These are phyloP conservation scores for Leucoraja ocellata DNA, from an alignment of 2,797 vertebrate genomes.

Conservation along the genomic window DNA sequence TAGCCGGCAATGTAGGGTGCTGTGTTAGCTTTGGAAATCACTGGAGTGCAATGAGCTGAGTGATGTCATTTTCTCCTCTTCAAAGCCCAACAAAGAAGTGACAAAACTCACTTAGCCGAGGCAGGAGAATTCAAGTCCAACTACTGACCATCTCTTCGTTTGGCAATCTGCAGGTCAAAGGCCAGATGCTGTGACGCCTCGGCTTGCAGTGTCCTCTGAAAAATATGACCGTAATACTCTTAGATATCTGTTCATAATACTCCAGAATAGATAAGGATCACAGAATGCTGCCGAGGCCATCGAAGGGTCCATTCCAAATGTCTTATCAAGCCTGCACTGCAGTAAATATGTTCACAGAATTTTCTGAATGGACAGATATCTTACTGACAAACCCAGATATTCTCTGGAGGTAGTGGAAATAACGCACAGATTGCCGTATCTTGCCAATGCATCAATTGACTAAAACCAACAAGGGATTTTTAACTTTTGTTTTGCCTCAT, in stretches of 20 bases:
- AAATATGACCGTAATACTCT: not conserved
- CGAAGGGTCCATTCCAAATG: not conserved
- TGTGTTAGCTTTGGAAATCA: not conserved
- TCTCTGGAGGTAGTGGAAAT: not conserved
- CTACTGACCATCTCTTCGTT: not conserved
- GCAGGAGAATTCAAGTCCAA: not conserved
- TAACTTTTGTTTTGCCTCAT: not conserved
- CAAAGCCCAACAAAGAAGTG: slow-evolving; percentile 12
- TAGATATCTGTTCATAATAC: not conserved
- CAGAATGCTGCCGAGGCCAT: not conserved
- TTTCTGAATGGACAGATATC: not conserved
- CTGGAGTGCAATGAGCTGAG: slow-evolving; percentile 22
- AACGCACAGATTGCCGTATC: not conserved
- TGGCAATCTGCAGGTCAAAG: not conserved
- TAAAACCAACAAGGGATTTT: not conserved
- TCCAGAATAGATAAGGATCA: not conserved
- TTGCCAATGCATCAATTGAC: not conserved
- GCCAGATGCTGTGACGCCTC: not conserved
- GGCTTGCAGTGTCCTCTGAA: not conserved
- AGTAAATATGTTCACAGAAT: not conserved
- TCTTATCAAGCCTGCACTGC: not conserved
- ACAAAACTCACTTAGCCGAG: slow-evolving; percentile 18
- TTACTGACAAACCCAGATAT: not conserved
- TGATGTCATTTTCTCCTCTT: not conserved
- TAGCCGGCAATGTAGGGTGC: not conserved